Percentiles rank a stretch among this genome's conserved stretches.
phyloP scores from a whole-genome alignment of 2,888 invertebrate genomes.

The Zonitis immaculata region DNA sequence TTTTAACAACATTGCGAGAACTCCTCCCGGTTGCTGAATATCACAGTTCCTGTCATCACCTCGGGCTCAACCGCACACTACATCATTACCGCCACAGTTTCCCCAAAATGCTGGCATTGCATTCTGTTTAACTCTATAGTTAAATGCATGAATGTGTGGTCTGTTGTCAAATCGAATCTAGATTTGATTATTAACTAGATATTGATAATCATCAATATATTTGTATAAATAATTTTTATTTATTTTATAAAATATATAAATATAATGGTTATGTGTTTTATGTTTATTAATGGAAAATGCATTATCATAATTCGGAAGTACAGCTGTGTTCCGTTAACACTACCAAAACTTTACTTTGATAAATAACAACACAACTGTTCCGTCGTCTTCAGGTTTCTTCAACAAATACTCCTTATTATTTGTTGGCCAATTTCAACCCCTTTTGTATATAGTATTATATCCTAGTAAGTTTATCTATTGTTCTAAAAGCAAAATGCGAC shows the following conservation, averaged over 20 bases:
- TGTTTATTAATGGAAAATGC: slow-evolving; percentile 28
- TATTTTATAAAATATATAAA: background rate
- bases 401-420: slow-evolving; percentile 21
- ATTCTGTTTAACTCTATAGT: slow-evolving; percentile 23
- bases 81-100: slow-evolving; percentile 35
- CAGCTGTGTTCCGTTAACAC: slow-evolving; percentile 22
- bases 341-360: slow-evolving; percentile 19
- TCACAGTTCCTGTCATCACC: slow-evolving; percentile 32
- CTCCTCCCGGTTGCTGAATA: slow-evolving; percentile 30
- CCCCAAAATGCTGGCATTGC: slow-evolving; percentile 32
- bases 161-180: slow-evolving; percentile 20
- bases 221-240: too few relatives aligned
- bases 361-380: slow-evolving; percentile 17
- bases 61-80: slow-evolving; percentile 35
- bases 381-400: slow-evolving; percentile 21
- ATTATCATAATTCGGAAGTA: slow-evolving; percentile 27
- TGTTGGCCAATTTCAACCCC: slow-evolving; percentile 19
- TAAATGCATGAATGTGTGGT: slow-evolving; percentile 28
- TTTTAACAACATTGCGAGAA: slow-evolving; percentile 32
- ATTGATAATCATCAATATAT: slow-evolving; percentile 1
- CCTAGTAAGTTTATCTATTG: slow-evolving; percentile 16
- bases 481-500: slow-evolving; percentile 14
- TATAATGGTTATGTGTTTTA: slow-evolving; percentile 22
- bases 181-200: slow-evolving; percentile 4
- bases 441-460: slow-evolving; percentile 3